A percentile compares a stretch with the other conserved stretches of the same genome.
phyloP scores from a whole-genome alignment of 1,140 invertebrate species.

The Trichonephila clavipes region DNA sequence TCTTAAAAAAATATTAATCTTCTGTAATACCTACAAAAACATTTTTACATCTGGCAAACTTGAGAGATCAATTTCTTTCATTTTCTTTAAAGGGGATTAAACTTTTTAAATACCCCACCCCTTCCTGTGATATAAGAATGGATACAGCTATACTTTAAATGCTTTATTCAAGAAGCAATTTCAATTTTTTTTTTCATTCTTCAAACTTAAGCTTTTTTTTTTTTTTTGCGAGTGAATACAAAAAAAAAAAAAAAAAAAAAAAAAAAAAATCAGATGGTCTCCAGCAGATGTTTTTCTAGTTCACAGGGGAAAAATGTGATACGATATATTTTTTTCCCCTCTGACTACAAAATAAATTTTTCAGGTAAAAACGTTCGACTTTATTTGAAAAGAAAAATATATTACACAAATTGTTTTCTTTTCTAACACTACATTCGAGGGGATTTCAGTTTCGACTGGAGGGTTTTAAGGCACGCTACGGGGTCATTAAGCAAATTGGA shows the following conservation, averaged over 20 bases:
- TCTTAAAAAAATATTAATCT: too few relatives aligned
- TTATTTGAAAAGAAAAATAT: not conserved
- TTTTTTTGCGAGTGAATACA: not conserved
- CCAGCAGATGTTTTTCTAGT: not conserved
- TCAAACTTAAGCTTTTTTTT: not conserved
- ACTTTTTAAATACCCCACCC: not conserved
- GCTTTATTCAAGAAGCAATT: not conserved
- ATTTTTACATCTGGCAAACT: too few relatives aligned
- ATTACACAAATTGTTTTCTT: conserved; percentile 17
- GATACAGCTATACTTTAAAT: not conserved
- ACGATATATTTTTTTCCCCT: not conserved
- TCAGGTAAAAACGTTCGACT: not conserved
- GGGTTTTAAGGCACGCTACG: conserved; percentile 26
- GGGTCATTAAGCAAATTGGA: conserved; percentile 61
- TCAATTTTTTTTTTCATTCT: not conserved
- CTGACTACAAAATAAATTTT: not conserved
- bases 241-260: not conserved
- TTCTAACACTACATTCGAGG: conserved; percentile 31
- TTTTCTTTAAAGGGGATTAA: not conserved
- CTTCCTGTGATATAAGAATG: not conserved
- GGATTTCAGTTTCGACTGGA: not conserved
- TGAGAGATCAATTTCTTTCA: not conserved
- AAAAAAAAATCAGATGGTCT: not conserved
- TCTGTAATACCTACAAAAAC: too few relatives aligned
- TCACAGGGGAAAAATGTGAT: not conserved